Percentiles rank a stretch among this genome's conserved stretches.
These are phyloP conservation scores for Oreohelix idahoensis DNA, from an alignment of 1,140 invertebrate species.

Conservation along the genomic window DNA sequence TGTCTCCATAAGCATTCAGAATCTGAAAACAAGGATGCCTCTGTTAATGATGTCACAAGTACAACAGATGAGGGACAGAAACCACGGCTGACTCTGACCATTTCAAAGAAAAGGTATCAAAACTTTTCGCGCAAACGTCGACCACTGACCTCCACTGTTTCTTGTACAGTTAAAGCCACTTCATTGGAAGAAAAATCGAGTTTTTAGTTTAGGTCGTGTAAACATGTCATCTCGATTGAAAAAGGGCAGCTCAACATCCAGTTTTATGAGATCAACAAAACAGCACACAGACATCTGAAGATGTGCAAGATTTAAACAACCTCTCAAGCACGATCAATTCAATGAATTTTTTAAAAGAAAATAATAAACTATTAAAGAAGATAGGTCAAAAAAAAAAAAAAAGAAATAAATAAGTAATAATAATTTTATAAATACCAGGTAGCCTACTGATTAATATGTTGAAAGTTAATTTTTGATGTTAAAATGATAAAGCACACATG, in stretches of 20 bases:
- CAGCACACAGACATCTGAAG: conserved; percentile 77
- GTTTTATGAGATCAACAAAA: neutral
- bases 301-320: conserved; percentile 91
- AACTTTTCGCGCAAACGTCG: neutral
- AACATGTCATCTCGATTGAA: neutral
- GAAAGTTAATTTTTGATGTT: too few species aligned
- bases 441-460: too few species aligned
- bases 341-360: too few species aligned
- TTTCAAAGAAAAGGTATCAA: conserved; percentile 35
- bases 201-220: neutral
- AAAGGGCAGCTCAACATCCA: neutral
- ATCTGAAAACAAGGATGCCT: neutral
- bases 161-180: neutral
- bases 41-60: conserved; percentile 7
- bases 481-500: too few species aligned
- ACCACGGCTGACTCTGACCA: conserved; percentile 28
- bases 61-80: conserved; percentile 10
- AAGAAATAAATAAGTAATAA: too few species aligned
- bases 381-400: too few species aligned
- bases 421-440: too few species aligned
- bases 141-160: neutral
- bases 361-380: too few species aligned
- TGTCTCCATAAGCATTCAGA: conserved; percentile 1
- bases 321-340: too few species aligned
- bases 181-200: neutral